Evolutionary conservation across 2,888 invertebrate species (phyloP).

Genomic region (Antheraea yamamai): DNA sequence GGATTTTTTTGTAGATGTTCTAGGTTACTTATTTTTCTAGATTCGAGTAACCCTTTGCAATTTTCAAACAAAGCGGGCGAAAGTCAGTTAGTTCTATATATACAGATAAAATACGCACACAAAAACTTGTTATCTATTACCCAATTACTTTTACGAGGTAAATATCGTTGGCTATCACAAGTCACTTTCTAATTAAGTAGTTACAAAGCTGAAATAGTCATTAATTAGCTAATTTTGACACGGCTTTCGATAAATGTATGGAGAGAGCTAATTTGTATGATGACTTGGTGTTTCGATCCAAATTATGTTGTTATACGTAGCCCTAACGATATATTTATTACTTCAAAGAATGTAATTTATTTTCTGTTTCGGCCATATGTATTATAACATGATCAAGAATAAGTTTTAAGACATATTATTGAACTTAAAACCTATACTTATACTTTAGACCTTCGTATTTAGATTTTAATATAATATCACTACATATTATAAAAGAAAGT

Average conservation of each 20-base stretch:
- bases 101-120: not conserved
- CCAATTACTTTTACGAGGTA: not conserved
- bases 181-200: conserved; percentile 41
- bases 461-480: no score
- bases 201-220: conserved; percentile 39
- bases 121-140: not conserved
- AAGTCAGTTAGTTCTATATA: not conserved
- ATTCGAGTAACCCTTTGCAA: no score
- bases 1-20: no score
- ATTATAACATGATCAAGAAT: no score
- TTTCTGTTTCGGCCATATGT: no score
- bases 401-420: no score
- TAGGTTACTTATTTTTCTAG: no score
- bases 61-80: no score
- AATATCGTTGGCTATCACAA: conserved; percentile 17
- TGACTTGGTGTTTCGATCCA: conserved; percentile 11
- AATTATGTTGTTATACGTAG: not conserved
- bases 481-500: no score
- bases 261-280: conserved; percentile 16
- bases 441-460: no score
- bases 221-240: conserved; percentile 39
- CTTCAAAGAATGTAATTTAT: no score
- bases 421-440: no score
- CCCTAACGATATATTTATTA: not conserved
- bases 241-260: conserved; percentile 32